Base-by-base conservation (phyloP, 2,113 vertebrate genomes). In the Nannospalax galili region DNA sequence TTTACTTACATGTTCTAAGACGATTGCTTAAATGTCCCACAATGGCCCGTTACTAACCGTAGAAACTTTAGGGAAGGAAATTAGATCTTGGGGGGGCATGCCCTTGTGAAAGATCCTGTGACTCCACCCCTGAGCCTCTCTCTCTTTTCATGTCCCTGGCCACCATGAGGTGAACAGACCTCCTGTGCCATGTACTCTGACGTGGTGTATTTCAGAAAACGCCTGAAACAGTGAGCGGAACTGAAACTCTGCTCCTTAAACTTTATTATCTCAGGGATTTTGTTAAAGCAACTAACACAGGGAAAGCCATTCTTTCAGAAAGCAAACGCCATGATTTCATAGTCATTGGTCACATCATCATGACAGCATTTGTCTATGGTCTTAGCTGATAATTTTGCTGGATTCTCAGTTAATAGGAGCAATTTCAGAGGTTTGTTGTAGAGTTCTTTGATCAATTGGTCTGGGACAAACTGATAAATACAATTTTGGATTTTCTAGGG, bases 301-400 rank as follows among this genome's bases (percentile, higher is more conserved):
- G 26, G 32, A 67, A 42, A 85, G 56, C 5, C 9, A 52, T 75
- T 64, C 65, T 26, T 84, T 90, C 87, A 64, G 58, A 92, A 92
- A 92, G 84, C 86, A 37, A 80, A 45, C 52, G 65, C 0, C 4
- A 19, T 85, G 60, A 81, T 48, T 79, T 52, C 75, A 72, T 84
- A 20, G 88, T 90, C 65, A 3, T 84, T 70, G 69, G 70, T 73
- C 26, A 37, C 22, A 24, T 42, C 24, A n/a, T 69, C 16, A 62
- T 32, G 40, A 10, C 9, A 81, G 10, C 73, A 88, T 40, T 60
- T 77, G 30, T 91, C 77, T 26, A 77, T 56, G n/a, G 52, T 22
- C 72, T 77, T 52, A 69, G 79, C 79, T 94, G 48, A 62, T 95
- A 90, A 96, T n/a, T 84, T 88, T 75, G 0, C 72, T 93, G 62